These are phyloP conservation scores for Apteryx mantelli DNA, from an alignment of 2,113 vertebrate species.

Conservation along the genomic window DNA sequence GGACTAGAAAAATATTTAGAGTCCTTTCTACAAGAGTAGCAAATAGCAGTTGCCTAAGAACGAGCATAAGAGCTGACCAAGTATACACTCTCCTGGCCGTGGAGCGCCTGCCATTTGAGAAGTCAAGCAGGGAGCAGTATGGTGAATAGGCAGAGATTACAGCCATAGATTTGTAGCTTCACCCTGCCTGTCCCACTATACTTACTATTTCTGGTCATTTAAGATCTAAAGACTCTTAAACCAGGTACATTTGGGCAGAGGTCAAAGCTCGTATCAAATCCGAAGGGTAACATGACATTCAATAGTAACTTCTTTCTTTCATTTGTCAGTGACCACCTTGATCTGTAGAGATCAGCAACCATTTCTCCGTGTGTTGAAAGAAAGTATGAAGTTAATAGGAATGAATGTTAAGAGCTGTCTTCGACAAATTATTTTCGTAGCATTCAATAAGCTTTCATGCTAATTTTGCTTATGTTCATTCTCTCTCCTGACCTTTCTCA, in stretches of 20 bases:
- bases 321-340: background rate
- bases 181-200: background rate
- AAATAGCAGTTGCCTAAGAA: background rate
- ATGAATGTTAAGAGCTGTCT: background rate
- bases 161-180: background rate
- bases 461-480: background rate
- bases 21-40: background rate
- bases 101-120: background rate
- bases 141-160: background rate
- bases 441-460: background rate
- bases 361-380: background rate
- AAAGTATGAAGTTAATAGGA: background rate
- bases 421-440: background rate
- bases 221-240: background rate
- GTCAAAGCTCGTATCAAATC: background rate
- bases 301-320: background rate
- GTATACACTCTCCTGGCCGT: background rate
- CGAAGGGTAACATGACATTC: background rate
- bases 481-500: background rate
- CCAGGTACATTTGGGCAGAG: no score
- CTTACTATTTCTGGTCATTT: background rate
- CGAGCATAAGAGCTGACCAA: background rate
- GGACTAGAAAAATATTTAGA: background rate
- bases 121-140: background rate
- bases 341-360: background rate